Conservation (phyloP, 2,113 vertebrate genomes). For the Corythoichthys haematopterus region DNA sequence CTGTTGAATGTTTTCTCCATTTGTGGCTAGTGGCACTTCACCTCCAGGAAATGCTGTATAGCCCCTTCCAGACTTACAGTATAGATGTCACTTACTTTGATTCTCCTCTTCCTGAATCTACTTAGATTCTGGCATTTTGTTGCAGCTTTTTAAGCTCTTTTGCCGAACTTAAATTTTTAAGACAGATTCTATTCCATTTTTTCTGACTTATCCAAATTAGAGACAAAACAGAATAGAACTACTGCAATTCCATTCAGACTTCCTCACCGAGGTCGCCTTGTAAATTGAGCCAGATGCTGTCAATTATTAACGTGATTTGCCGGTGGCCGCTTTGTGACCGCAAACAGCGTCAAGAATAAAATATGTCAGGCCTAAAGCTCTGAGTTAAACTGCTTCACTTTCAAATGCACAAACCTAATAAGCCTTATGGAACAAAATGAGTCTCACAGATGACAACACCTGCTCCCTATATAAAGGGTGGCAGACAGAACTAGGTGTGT, state of each 20-base stretch:
- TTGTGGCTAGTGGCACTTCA: too few relatives aligned
- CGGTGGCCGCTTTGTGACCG: conserved; percentile 21
- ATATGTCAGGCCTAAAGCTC: background rate
- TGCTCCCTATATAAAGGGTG: background rate
- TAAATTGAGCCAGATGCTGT: conserved; percentile 43
- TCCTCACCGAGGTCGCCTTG: conserved; percentile 29
- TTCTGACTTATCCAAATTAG: too few relatives aligned
- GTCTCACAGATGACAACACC: background rate
- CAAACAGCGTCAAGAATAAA: conserved; percentile 30
- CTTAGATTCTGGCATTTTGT: too few relatives aligned
- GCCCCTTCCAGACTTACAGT: too few relatives aligned
- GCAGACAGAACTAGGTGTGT: background rate
- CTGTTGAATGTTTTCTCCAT: too few relatives aligned
- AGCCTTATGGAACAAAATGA: background rate
- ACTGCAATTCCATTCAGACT: background rate
- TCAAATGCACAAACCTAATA: background rate
- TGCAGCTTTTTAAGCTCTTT: too few relatives aligned
- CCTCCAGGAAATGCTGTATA: too few relatives aligned
- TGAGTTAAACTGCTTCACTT: background rate
- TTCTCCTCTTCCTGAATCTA: too few relatives aligned
- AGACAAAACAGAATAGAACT: background rate
- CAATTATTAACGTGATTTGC: conserved; percentile 59
- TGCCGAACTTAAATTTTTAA: too few relatives aligned
- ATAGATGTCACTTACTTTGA: too few relatives aligned
- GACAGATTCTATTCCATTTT: too few relatives aligned